phyloP scores from a whole-genome alignment of 2,888 invertebrate species.

The Morinoia aosen region DNA sequence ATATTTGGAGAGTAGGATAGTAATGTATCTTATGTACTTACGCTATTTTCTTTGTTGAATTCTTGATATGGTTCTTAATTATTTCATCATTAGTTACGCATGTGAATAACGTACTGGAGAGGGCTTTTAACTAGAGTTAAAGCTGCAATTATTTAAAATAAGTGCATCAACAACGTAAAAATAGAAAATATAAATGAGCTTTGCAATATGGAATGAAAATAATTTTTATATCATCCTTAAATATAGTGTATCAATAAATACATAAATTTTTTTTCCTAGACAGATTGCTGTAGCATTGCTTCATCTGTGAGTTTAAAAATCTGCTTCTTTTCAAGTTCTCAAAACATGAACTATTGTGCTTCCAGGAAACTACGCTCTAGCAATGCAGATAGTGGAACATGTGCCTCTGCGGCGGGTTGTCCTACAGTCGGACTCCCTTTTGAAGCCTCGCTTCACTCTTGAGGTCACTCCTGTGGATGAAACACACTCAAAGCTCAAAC shows the following conservation, averaged over 20 bases:
- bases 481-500: slow-evolving; percentile 54
- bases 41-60: too few species aligned
- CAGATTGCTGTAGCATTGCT: background rate
- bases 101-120: too few species aligned
- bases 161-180: too few species aligned
- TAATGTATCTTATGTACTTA: too few species aligned
- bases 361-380: slow-evolving; percentile 62
- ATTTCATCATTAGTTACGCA: too few species aligned
- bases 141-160: too few species aligned
- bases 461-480: slow-evolving; percentile 54
- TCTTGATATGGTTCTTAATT: too few species aligned
- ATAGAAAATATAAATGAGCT: too few species aligned
- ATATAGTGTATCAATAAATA: background rate
- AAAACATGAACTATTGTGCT: background rate
- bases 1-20: too few species aligned
- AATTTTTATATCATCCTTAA: background rate
- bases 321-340: background rate
- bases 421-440: slow-evolving; percentile 59
- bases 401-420: slow-evolving; percentile 56
- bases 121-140: too few species aligned
- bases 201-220: too few species aligned
- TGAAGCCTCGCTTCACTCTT: slow-evolving; percentile 61
- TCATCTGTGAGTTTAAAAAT: background rate
- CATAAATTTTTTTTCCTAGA: background rate
- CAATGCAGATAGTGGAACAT: slow-evolving; percentile 60